Base-by-base conservation (phyloP, 1,140 invertebrate species). In the Tetragonula clypearis region DNA sequence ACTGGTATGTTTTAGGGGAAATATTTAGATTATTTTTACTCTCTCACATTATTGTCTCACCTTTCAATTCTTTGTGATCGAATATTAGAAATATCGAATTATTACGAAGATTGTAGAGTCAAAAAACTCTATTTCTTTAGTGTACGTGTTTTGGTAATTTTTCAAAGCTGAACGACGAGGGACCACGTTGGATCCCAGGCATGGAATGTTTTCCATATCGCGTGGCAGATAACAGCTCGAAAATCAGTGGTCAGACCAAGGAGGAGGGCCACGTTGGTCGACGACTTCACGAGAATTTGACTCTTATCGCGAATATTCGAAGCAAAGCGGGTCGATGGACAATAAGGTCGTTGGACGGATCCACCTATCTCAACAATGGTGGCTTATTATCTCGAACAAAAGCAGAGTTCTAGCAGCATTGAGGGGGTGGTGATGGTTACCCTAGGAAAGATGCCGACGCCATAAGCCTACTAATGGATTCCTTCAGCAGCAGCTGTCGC, bases 311-410 rank as follows among this genome's bases (percentile, higher is more conserved):
- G 69, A 82, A 86, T 88, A 92, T 92, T 91, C 86, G 85, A 77
- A 80, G 85, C 86, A 73, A 87, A 87, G 85, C 84, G 90, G 86
- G 85, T 86, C 89, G 86, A 85, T 90, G 89, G 84, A 94, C 93
- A 93, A 94, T 94, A 94, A 94, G 92, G 89, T 90, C 86, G 88
- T 77, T 72, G 79, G 86, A 82, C 84, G 82, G 88, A 90, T 91
- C 87, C 88, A 89, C 85, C 88, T 91, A 91, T 92, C 86, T 90
- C 90, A 90, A 93, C 93, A 94, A 93, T 93, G 92, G 88, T 88
- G 91, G 93, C 93, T 94, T 94, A 94, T 94, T 94, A 93, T 93
- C 91, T 90, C 79, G 90, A 89, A 94, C 93, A 94, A 94, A 94
- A 93, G 93, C 92, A 80, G 76, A 88, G 90, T 90, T 91, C 87